phyloP scores from a whole-genome alignment of 92 coral and sea anemone genomes.

The Heliopora coerulea region DNA sequence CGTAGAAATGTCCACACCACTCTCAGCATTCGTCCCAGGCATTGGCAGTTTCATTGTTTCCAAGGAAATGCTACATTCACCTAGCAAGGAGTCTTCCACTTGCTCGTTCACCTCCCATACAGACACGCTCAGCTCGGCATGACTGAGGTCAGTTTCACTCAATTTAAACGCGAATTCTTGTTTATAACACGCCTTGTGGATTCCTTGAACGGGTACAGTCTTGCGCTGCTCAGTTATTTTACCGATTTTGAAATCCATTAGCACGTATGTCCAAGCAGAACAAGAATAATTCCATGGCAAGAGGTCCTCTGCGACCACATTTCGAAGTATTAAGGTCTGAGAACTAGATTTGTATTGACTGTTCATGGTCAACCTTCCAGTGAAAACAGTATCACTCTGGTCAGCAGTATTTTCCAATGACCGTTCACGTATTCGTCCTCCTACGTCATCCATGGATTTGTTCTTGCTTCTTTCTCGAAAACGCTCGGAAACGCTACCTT shows the following conservation, averaged over 20 bases:
- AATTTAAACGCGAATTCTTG: constrained; percentile 14
- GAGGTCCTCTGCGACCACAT: constrained; percentile 15
- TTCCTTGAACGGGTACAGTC: constrained; percentile 7
- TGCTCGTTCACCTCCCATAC: constrained; percentile 9
- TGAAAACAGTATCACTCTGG: constrained; percentile 10
- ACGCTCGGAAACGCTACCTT: constrained; percentile 24
- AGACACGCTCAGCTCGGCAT: not conserved
- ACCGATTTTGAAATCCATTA: not conserved
- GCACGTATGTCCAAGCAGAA: constrained; percentile 1
- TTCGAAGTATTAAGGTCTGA: not conserved
- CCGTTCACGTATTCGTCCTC: not conserved
- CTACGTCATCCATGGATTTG: not conserved
- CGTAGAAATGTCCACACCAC: not conserved
- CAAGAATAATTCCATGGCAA: constrained; percentile 30
- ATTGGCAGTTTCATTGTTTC: not conserved
- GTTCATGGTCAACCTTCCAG: constrained; percentile 17
- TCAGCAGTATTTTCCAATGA: not conserved
- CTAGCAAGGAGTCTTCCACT: constrained; percentile 5
- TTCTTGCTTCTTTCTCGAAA: not conserved
- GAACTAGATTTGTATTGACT: not conserved
- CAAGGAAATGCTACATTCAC: constrained; percentile 20
- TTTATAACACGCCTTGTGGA: constrained; percentile 20
- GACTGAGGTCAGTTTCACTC: constrained; percentile 4
- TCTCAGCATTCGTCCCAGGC: not conserved
- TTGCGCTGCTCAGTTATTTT: not conserved